A percentile compares a stretch with the other conserved stretches of the same genome.
phyloP scores from a whole-genome alignment of 1,140 invertebrate species.

The Orussus abietinus region DNA sequence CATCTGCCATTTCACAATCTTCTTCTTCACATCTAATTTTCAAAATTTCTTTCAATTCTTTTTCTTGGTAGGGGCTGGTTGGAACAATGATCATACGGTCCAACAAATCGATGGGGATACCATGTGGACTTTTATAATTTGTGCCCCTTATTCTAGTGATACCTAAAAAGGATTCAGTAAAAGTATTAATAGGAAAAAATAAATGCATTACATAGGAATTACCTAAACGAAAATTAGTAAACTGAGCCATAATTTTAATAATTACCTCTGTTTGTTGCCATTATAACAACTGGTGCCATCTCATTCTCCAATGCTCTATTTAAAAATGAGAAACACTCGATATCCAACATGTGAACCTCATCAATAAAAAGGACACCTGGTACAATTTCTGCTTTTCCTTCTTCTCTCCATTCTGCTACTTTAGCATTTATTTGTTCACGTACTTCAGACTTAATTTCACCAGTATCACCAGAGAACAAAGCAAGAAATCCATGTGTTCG shows the following conservation, averaged over 20 bases:
- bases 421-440: constrained; percentile 98
- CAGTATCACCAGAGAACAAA: constrained; percentile 96
- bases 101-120: constrained; percentile 92
- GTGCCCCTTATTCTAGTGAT: constrained; percentile 95
- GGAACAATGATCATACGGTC: constrained; percentile 95
- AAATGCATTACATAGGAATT: neutral
- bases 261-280: constrained; percentile 95
- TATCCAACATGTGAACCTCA: constrained; percentile 96
- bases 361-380: constrained; percentile 93
- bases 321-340: constrained; percentile 97
- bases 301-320: constrained; percentile 96
- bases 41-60: constrained; percentile 88
- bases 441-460: constrained; percentile 97
- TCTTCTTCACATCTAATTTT: constrained; percentile 95
- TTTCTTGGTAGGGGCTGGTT: constrained; percentile 83
- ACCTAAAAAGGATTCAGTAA: constrained; percentile 22
- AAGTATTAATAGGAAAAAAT: constrained; percentile 2
- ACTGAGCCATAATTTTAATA: too few species aligned
- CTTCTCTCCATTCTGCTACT: constrained; percentile 96
- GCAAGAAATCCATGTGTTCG: constrained; percentile 96
- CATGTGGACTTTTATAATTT: constrained; percentile 90
- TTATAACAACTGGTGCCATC: constrained; percentile 95
- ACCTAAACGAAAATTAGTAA: too few species aligned
- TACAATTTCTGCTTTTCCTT: constrained; percentile 98
- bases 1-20: constrained; percentile 91